Evolutionary conservation across 2,888 invertebrate genomes (phyloP), one percentile per base, ranked within the genome.

Genomic region (Polymixis flavicincta): DNA sequence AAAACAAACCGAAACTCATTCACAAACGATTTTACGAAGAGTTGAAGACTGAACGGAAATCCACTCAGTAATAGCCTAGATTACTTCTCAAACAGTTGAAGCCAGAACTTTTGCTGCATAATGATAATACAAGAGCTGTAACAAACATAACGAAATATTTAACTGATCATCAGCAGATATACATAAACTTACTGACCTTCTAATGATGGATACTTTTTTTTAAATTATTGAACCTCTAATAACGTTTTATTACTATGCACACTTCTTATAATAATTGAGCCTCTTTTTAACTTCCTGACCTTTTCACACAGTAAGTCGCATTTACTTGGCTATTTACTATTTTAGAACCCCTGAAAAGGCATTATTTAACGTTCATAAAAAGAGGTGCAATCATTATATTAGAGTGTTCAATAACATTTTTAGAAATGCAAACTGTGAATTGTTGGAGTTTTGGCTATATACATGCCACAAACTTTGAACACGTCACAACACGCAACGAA

Each of bases 81-180:
- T 61, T 61, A 61, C 42, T 75, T 61, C 19, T 0, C 66, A 52
- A 81, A 81, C 81, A 75, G 32, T 52, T 45, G 60, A 60, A 25
- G 14, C 3, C 3, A 22, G 11, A 60, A 72, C 54, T 63, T 45
- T n/a, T 32, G 22, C 64, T 59, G 13, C 17, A 28, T 55, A 13
- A 17, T 45, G 28, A 50, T 52, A 19, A 19, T 17, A 45, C 7
- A 17, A 55, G 22, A 54, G 22, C 65, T 54, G 9, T 32, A n/a
- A 17, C n/a, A 11, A 66, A n/a, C 55, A 25, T 17, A 32, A 17
- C 17, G 17, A 25, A 19, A 28, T 28, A 28, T 19, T 57, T 28
- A 19, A 28, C 28, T 28, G 25, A 57, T 19, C 14, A 7, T 7
- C 25, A 1, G 11, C 11, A 42, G 42, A 8, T 14, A 17, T n/a